These are phyloP conservation scores for Amiota minor DNA, from an alignment of 2,888 invertebrate genomes.

Conservation along the genomic window DNA sequence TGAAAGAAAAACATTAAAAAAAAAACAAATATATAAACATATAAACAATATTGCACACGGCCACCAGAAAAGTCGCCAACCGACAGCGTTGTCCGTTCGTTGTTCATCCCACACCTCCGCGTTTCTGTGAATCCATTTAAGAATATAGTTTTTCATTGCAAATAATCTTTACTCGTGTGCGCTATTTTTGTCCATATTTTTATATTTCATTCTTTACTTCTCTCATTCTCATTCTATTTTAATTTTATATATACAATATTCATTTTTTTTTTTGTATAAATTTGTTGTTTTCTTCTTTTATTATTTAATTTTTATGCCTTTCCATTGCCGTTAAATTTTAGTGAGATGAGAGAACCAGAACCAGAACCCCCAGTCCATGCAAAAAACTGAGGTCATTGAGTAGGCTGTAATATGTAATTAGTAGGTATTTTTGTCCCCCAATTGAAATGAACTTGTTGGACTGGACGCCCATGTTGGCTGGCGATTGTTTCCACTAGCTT, in stretches of 20 bases:
- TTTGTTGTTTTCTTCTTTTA: slow-evolving; percentile 55
- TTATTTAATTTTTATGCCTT: slow-evolving; percentile 47
- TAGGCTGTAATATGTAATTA: too few species aligned
- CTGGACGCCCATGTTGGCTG: slow-evolving; percentile 19
- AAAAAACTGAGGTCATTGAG: too few species aligned
- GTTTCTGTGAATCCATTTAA: slow-evolving; percentile 16
- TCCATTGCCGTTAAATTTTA: slow-evolving; percentile 55
- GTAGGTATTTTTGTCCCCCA: background rate
- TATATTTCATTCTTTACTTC: background rate
- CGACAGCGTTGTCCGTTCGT: background rate
- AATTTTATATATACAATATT: background rate
- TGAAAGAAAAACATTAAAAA: slow-evolving; percentile 49
- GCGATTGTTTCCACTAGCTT: slow-evolving; percentile 32
- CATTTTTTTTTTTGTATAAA: background rate
- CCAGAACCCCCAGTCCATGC: background rate
- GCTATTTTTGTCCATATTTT: slow-evolving; percentile 28
- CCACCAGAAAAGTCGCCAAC: slow-evolving; percentile 55
- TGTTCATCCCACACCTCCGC: slow-evolving; percentile 22
- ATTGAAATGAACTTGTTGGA: slow-evolving; percentile 13
- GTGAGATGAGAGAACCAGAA: background rate
- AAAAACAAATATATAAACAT: slow-evolving; percentile 52
- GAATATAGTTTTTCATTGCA: slow-evolving; percentile 54
- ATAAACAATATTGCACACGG: slow-evolving; percentile 74
- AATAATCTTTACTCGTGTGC: slow-evolving; percentile 61
- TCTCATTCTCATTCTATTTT: slow-evolving; percentile 46